phyloP scores from a whole-genome alignment of 2,113 vertebrate genomes.

The Urocolius indicus region DNA sequence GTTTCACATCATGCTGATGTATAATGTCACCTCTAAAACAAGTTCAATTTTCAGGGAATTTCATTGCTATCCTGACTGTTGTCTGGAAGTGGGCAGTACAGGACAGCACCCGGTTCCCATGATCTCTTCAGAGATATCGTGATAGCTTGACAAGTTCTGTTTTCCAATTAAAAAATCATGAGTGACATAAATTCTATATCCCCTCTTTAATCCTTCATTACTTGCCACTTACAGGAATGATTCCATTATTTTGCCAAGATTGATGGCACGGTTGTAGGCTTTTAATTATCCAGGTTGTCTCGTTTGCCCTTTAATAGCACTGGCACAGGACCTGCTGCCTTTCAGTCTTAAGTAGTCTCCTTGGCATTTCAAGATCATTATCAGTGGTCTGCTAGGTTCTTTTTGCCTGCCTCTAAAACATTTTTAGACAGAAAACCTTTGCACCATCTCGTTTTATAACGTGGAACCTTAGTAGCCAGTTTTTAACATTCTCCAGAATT shows the following conservation, averaged over 20 bases:
- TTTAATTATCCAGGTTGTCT: constrained; percentile 21
- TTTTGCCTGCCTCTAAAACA: not conserved
- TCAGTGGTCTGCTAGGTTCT: not conserved
- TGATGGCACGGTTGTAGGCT: not conserved
- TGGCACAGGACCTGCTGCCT: not conserved
- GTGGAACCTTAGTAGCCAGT: not conserved
- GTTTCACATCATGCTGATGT: not conserved
- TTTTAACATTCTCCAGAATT: not conserved
- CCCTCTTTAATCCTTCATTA: not conserved
- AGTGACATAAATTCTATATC: constrained; percentile 2
- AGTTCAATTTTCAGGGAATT: not conserved
- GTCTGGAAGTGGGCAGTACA: not conserved
- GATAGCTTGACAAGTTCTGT: not conserved
- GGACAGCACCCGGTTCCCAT: not conserved
- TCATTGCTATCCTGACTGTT: not conserved
- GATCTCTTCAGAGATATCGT: not conserved
- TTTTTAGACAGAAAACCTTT: not conserved
- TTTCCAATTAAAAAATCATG: not conserved
- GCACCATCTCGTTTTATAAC: not conserved
- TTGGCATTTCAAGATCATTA: not conserved
- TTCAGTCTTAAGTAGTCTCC: not conserved
- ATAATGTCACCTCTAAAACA: not conserved
- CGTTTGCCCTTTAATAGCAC: not conserved
- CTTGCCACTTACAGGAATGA: not conserved
- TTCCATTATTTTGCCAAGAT: not conserved